These are phyloP conservation scores for Alsophila aescularia DNA, from an alignment of 2,888 invertebrate genomes.

Conservation along the genomic window DNA sequence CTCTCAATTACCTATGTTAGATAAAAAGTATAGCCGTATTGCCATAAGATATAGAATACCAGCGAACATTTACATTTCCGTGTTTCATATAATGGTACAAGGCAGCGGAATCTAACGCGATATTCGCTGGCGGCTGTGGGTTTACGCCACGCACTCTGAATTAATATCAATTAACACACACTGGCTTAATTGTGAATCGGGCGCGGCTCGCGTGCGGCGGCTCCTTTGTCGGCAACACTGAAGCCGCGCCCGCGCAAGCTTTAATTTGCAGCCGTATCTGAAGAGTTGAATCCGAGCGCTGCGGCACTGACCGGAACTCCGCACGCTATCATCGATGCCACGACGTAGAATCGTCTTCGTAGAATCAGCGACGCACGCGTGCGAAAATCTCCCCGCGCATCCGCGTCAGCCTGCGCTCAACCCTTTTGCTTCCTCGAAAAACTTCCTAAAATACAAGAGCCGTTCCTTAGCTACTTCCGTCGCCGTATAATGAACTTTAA, in stretches of 20 bases:
- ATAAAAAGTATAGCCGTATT: conserved; percentile 8
- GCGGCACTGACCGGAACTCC: conserved; percentile 30
- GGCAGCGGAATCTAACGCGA: conserved; percentile 11
- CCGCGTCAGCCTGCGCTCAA: conserved; percentile 37
- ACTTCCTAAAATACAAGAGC: conserved; percentile 81
- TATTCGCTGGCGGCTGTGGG: conserved; percentile 41
- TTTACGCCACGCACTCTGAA: conserved; percentile 74
- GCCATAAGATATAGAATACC: conserved; percentile 6
- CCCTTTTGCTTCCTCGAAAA: conserved; percentile 75
- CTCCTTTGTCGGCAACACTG: conserved; percentile 75
- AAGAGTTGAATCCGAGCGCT: conserved; percentile 13
- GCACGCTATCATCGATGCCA: conserved; percentile 30
- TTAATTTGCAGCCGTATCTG: conserved; percentile 64
- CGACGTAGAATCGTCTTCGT: conserved; percentile 30
- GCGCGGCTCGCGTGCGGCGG: conserved; percentile 81
- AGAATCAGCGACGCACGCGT: conserved; percentile 24
- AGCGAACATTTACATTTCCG: conserved; percentile 3
- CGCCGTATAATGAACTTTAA: conserved; percentile 59
- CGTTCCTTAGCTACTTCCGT: conserved; percentile 47
- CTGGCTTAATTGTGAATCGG: conserved; percentile 83
- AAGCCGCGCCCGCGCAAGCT: conserved; percentile 59
- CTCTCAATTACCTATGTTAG: conserved; percentile 16
- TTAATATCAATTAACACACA: conserved; percentile 84
- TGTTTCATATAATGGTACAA: conserved; percentile 3
- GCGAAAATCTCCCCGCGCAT: conserved; percentile 33